A percentile compares a stretch with the other conserved stretches of the same genome.
phyloP scores from a whole-genome alignment of 2,797 vertebrate genomes.

The Brachyalestes nurse region DNA sequence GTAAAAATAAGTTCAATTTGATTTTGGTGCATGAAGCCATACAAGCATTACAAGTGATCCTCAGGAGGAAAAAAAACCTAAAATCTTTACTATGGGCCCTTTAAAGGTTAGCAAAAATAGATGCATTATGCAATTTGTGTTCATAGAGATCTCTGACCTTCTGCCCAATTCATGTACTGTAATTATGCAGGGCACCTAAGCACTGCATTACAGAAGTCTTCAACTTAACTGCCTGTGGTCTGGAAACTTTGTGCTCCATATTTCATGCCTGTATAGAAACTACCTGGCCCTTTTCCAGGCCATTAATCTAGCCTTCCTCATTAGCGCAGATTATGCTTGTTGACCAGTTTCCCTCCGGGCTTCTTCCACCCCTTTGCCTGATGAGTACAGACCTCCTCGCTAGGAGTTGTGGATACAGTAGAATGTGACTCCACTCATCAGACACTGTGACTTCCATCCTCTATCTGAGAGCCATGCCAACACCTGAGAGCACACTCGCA shows the following conservation, averaged over 20 bases:
- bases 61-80: not conserved
- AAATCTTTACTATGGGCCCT: not conserved
- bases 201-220: slow-evolving; percentile 1
- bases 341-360: slow-evolving; percentile 35
- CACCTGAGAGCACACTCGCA: slow-evolving; percentile 39
- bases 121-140: not conserved
- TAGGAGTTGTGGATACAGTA: slow-evolving; percentile 27
- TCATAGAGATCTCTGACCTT: slow-evolving; percentile 27
- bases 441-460: slow-evolving; percentile 34
- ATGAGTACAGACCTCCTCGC: not conserved
- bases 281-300: slow-evolving; percentile 25
- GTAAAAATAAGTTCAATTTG: not conserved
- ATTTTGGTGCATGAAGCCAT: not conserved
- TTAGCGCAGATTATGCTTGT: slow-evolving; percentile 40
- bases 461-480: slow-evolving; percentile 35
- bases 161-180: slow-evolving; percentile 37
- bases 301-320: slow-evolving; percentile 26
- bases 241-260: slow-evolving; percentile 30
- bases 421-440: slow-evolving; percentile 25
- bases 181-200: slow-evolving; percentile 30
- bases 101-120: slow-evolving; percentile 30
- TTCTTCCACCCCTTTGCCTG: slow-evolving; percentile 8
- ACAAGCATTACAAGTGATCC: not conserved
- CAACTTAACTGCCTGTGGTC: slow-evolving; percentile 22
- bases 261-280: slow-evolving; percentile 17